Base-by-base conservation (phyloP, 2,113 vertebrate species). In the Heterochromis multidens region DNA sequence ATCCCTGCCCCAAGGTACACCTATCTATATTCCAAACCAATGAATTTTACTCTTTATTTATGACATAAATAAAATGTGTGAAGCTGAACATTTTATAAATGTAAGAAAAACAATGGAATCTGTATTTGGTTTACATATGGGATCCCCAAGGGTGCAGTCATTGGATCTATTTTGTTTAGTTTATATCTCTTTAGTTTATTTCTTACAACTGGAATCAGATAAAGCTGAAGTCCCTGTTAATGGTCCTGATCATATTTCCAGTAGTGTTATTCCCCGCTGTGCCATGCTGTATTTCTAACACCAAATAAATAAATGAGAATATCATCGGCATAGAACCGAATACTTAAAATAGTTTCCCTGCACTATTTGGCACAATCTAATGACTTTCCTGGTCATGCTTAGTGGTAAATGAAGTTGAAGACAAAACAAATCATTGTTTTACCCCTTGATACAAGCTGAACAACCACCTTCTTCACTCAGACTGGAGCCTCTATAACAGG, bases 1-100 rank as follows among this genome's bases (percentile, higher is more conserved):
- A 96, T 98, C 91, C 97, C 97, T 72, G 96, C 97, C 79, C 97
- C 97, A 3, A 65, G 89, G 92, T 93, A 82, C 49, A 27, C 56
- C 74, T 82, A 11, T 59, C n/a, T 5, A 19, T 61, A 8, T 16
- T 58, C 56, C 5, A 46, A 43, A 43, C 40, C 10, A 12, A 2
- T 43, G 4, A 5, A 29, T 29, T 70, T 27, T 19, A 23, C 3
- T 46, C 11, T 70, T 70, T 14, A 11, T 70, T 16, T 10, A 17
- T 29, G 3, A 72, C 29, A 9, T 29, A 72, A 49, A 72, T 72
- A 49, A 72, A n/a, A n/a, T n/a, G n/a, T n/a, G n/a, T n/a, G n/a
- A 52, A 52, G 10, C 43, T 31, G 29, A 52, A n/a, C 43, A 74
- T 74, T 27, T 74, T 52, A 17, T 52, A 25, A 23, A 57, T 25